Conservation (phyloP, 2,888 invertebrate genomes). For the Machimus rusticus region DNA sequence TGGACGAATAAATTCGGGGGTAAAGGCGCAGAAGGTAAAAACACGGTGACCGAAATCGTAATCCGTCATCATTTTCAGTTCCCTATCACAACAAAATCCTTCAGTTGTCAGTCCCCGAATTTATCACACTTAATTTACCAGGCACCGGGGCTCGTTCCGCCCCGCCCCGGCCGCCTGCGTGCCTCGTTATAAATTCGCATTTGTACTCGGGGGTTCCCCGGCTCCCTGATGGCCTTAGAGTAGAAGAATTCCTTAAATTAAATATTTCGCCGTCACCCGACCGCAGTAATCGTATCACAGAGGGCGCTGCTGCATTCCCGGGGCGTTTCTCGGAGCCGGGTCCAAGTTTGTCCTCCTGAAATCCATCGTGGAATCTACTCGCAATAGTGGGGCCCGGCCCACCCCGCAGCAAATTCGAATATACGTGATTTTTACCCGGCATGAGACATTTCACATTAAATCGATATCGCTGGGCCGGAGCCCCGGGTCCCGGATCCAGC, state of each 20-base stretch:
- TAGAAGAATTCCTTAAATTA: neutral
- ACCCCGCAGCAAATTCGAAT: neutral
- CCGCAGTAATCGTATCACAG: neutral
- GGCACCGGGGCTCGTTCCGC: neutral
- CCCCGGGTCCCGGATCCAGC: neutral
- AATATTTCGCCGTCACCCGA: neutral
- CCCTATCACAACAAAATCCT: neutral
- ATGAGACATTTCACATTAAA: neutral
- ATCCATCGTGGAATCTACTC: neutral
- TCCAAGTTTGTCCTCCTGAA: neutral
- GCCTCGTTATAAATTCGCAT: neutral
- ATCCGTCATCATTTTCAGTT: neutral
- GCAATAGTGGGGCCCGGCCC: neutral
- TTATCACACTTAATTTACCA: neutral
- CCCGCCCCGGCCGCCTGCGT: neutral
- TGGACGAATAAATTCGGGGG: neutral
- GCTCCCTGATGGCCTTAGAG: neutral
- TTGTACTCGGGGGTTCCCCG: neutral
- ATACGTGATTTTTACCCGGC: neutral
- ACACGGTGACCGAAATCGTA: neutral
- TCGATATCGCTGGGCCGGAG: neutral
- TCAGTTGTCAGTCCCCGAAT: neutral
- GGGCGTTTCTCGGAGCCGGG: neutral
- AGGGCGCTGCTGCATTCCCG: neutral
- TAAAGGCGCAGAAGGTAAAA: neutral